Conservation (phyloP, 2,113 vertebrate genomes). For the Lepidothrix coronata region DNA sequence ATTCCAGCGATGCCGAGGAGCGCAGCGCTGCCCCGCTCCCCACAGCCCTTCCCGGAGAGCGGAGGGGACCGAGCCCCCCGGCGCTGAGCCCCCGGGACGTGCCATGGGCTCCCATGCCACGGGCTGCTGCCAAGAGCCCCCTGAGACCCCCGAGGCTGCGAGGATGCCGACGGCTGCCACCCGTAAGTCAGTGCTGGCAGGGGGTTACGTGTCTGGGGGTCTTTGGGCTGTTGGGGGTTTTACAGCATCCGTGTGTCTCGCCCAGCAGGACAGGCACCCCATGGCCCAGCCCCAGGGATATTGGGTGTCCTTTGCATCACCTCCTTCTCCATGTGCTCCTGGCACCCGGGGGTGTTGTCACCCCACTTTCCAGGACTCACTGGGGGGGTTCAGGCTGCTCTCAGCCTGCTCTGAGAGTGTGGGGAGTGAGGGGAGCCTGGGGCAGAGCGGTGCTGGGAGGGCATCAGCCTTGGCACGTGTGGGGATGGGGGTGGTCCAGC, state of each 20-base stretch:
- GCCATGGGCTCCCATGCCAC: neutral
- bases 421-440: accelerated
- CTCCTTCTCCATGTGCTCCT: neutral
- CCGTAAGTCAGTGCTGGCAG: neutral
- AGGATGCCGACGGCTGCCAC: neutral
- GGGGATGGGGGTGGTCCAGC: accelerated
- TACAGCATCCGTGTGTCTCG: accelerated
- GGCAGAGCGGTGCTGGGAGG: neutral
- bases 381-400: accelerated
- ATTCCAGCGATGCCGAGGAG: constrained; percentile 29
- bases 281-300: accelerated
- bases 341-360: neutral
- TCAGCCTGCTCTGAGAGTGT: neutral
- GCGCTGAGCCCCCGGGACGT: neutral
- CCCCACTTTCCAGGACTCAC: accelerated
- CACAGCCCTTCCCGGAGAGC: neutral
- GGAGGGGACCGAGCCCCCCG: neutral
- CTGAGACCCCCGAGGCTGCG: neutral
- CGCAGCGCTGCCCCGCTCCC: neutral
- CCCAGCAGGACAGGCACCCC: neutral
- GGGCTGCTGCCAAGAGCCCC: neutral
- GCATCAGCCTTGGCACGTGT: accelerated
- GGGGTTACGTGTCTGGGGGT: accelerated
- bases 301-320: neutral
- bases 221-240: neutral